A percentile compares a stretch with the other conserved stretches of the same genome.
Conservation (phyloP, 2,888 invertebrate genomes). For the Sussaba pulchella region DNA sequence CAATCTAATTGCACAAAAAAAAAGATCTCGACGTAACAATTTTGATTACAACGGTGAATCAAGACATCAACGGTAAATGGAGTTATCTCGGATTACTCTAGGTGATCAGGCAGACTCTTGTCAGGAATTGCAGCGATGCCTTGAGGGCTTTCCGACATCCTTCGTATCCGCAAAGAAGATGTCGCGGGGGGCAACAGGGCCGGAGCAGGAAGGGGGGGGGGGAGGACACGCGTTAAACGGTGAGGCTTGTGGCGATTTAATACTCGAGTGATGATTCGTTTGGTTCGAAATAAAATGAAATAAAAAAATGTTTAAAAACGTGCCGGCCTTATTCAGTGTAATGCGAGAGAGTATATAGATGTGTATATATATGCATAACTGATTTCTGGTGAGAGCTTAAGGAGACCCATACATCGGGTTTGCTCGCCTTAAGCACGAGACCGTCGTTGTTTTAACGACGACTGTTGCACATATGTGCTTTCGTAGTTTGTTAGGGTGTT, state of each 20-base stretch:
- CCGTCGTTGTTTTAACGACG: slow-evolving; percentile 73
- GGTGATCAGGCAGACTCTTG: background rate
- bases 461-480: slow-evolving; percentile 50
- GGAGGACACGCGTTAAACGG: slow-evolving; percentile 28
- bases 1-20: background rate
- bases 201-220: no score
- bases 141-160: slow-evolving; percentile 17
- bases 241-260: slow-evolving; percentile 24
- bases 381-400: slow-evolving; percentile 38
- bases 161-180: slow-evolving; percentile 32
- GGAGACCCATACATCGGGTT: slow-evolving; percentile 7
- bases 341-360: slow-evolving; percentile 22
- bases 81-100: background rate
- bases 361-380: slow-evolving; percentile 24
- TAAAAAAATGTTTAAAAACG: no score
- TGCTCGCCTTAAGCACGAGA: slow-evolving; percentile 34
- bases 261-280: slow-evolving; percentile 38
- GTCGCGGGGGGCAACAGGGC: slow-evolving; percentile 5
- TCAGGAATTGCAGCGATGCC: slow-evolving; percentile 19
- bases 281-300: slow-evolving; percentile 12
- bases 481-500: slow-evolving; percentile 73
- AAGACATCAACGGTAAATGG: slow-evolving; percentile 53
- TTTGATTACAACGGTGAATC: slow-evolving; percentile 16
- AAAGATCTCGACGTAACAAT: background rate
- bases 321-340: background rate